Base-by-base conservation (phyloP, 2,797 vertebrate genomes). In the Buceros bicornis region DNA sequence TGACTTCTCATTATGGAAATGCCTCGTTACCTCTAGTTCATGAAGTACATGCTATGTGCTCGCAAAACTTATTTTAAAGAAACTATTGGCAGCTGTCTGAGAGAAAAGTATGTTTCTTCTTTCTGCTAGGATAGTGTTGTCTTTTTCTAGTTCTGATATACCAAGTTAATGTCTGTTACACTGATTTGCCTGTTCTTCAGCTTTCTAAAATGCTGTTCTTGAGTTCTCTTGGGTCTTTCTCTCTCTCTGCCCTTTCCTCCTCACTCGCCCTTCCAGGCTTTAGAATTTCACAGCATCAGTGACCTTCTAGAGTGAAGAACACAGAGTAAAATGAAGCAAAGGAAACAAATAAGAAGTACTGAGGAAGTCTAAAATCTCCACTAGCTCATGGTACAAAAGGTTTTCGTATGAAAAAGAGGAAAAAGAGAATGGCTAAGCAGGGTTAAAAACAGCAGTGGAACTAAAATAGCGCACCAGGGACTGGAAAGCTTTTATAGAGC, bases 1-100 rank as follows among this genome's bases (percentile, higher is more conserved):
- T 88, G 54, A 62, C 54, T 87, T 71, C 45, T 89, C 19, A 0
- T 57, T 82, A 47, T 5, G 8, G 47, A 60, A 43, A 1, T 19
- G 40, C 25, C 56, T 89, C 2, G 16, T 72, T 91, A 51, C 53
- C 73, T 90, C 12, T 40, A 35, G 28, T 77, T 77, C 48, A 19
- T 42, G 29, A 71, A 74, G 74, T 26, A 16, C 24, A 18, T 0
- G 0, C 35, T 66, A 5, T 0, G 0, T 80, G 51, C 43, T 78
- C 51, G 71, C 43, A 79, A 48, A 78, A 33, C 42, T 90, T 7
- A 9, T 80, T 93, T 66, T 67, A 77, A 82, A 91, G 73, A 80
- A 89, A 69, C 45, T 47, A 7, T 73, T 0, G 2, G 54, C 47
- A 42, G 43, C 37, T 74, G 21, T 35, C 58, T 28, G 70, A 62